phyloP scores from a whole-genome alignment of 2,888 invertebrate species.

The Volucella zonaria region DNA sequence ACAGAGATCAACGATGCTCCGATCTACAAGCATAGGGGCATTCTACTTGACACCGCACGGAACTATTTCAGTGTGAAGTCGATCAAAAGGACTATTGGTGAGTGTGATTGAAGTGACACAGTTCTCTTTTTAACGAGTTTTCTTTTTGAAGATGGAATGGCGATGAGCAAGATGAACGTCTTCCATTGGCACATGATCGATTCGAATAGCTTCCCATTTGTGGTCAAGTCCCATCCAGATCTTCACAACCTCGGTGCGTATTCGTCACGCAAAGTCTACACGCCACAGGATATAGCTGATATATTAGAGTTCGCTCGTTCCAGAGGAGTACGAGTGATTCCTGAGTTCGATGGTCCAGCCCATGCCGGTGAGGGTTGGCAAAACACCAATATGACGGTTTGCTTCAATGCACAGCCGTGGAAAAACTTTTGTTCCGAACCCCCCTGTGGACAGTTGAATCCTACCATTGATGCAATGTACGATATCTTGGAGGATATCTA shows the following conservation, averaged over 20 bases:
- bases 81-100: conserved; percentile 89
- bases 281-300: conserved; percentile 84
- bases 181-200: conserved; percentile 98
- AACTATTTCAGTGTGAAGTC: conserved; percentile 90
- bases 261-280: conserved; percentile 87
- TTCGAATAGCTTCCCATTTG: conserved; percentile 96
- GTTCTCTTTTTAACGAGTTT: neutral
- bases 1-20: conserved; percentile 89
- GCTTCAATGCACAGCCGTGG: conserved; percentile 91
- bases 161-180: conserved; percentile 93
- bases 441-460: conserved; percentile 92
- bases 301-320: conserved; percentile 87
- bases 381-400: conserved; percentile 86
- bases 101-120: conserved; percentile 27
- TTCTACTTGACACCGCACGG: conserved; percentile 94
- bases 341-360: conserved; percentile 96
- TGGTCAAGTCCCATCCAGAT: conserved; percentile 87
- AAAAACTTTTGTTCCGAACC: conserved; percentile 88
- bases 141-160: conserved; percentile 89
- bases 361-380: conserved; percentile 95
- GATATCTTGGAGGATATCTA: conserved; percentile 88
- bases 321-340: conserved; percentile 92
- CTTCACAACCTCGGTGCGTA: conserved; percentile 91
- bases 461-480: conserved; percentile 87
- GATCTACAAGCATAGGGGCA: conserved; percentile 92